phyloP scores from a whole-genome alignment of 23 tunicate genomes.

The Styela clava region DNA sequence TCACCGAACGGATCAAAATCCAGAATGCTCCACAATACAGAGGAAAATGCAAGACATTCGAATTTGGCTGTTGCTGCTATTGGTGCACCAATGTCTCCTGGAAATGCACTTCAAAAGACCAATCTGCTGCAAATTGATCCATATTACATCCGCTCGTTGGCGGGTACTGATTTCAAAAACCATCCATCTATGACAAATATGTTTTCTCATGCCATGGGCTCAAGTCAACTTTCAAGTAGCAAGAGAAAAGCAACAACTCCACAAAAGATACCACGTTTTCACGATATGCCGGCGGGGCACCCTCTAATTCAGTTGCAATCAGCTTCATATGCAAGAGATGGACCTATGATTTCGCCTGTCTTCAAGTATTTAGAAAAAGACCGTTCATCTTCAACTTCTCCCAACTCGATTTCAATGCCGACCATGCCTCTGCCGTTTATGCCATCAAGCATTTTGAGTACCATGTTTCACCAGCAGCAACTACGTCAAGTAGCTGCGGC shows the following conservation, averaged over 20 bases:
- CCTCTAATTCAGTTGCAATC: constrained; percentile 4
- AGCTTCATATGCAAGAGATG: neutral
- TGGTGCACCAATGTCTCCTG: neutral
- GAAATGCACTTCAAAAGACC: neutral
- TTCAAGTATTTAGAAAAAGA: constrained; percentile 1
- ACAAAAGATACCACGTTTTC: constrained; percentile 68
- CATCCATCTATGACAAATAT: constrained; percentile 22
- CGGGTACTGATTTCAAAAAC: constrained; percentile 11
- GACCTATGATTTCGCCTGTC: neutral
- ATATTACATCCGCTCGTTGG: constrained; percentile 12
- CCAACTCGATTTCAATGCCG: neutral
- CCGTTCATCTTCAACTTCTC: constrained; percentile 12
- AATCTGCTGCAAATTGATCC: constrained; percentile 13
- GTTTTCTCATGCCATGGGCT: constrained; percentile 9
- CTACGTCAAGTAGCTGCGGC: constrained; percentile 22
- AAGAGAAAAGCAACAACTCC: constrained; percentile 85
- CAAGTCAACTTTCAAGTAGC: constrained; percentile 33
- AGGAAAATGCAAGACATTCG: neutral
- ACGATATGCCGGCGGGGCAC: constrained; percentile 22
- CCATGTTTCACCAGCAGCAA: constrained; percentile 23
- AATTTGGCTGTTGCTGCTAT: neutral
- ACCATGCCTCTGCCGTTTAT: constrained; percentile 23
- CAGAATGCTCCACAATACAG: neutral
- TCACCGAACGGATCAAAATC: neutral
- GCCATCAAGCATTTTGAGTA: constrained; percentile 6